phyloP scores from a whole-genome alignment of 2,797 vertebrate genomes.

The Chelon labrosus region DNA sequence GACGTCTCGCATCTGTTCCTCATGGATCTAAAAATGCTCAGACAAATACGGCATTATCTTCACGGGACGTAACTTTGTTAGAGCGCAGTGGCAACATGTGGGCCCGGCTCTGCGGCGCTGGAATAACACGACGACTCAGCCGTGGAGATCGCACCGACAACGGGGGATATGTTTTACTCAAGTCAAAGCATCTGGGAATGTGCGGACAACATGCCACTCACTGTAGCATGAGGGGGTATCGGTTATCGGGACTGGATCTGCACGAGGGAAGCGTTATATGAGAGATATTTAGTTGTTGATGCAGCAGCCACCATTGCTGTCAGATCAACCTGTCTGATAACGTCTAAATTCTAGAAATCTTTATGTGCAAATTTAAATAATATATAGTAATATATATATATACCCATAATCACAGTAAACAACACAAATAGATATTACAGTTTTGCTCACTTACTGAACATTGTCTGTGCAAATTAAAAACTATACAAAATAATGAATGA shows the following conservation, averaged over 20 bases:
- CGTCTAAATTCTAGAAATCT: background rate
- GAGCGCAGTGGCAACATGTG: slow-evolving; percentile 37
- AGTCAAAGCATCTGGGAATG: slow-evolving; percentile 53
- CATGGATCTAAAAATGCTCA: slow-evolving; percentile 26
- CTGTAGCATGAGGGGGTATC: slow-evolving; percentile 28
- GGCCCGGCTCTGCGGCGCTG: slow-evolving; percentile 24
- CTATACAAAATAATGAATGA: background rate
- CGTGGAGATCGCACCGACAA: slow-evolving; percentile 51
- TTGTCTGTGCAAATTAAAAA: background rate
- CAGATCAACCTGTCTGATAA: too few relatives aligned
- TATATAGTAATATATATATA: too few relatives aligned
- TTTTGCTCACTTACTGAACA: slow-evolving; percentile 28
- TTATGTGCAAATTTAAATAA: too few relatives aligned
- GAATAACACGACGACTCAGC: slow-evolving; percentile 35
- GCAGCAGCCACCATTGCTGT: background rate
- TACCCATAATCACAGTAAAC: slow-evolving; percentile 67
- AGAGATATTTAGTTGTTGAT: slow-evolving; percentile 7
- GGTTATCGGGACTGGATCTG: slow-evolving; percentile 30
- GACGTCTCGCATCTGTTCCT: slow-evolving; percentile 36
- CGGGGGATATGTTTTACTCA: slow-evolving; percentile 47
- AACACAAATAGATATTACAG: slow-evolving; percentile 44
- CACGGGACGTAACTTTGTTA: slow-evolving; percentile 60
- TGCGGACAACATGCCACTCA: slow-evolving; percentile 35
- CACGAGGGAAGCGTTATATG: slow-evolving; percentile 17
- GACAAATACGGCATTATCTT: slow-evolving; percentile 53